Percentiles rank a stretch among this genome's conserved stretches.
Evolutionary conservation across 2,888 invertebrate species (phyloP).

Genomic region (Mamestra brassicae): DNA sequence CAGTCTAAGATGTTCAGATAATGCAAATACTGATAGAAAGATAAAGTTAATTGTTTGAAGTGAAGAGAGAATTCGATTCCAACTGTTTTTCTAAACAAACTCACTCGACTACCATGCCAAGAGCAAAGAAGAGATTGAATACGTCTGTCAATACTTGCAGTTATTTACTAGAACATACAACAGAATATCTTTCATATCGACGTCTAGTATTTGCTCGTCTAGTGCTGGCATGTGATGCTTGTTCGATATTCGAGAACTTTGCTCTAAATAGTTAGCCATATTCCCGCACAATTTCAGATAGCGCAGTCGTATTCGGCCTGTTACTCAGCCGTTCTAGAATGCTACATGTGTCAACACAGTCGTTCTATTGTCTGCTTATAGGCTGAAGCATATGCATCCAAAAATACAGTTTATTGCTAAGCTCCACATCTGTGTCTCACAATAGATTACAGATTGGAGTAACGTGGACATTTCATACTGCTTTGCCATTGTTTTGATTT

Average conservation of each 20-base stretch:
- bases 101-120: conserved; percentile 23
- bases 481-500: conserved; percentile 21
- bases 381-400: conserved; percentile 35
- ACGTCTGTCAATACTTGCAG: conserved; percentile 56
- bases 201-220: conserved; percentile 41
- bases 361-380: conserved; percentile 51
- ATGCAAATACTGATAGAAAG: conserved; percentile 11
- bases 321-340: conserved; percentile 44
- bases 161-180: conserved; percentile 43
- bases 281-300: conserved; percentile 23
- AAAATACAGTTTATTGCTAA: conserved; percentile 48
- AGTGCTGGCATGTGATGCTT: conserved; percentile 38
- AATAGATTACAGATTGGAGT: conserved; percentile 36
- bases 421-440: conserved; percentile 30
- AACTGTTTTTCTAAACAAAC: conserved; percentile 35
- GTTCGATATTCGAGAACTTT: conserved; percentile 49
- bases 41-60: conserved; percentile 21
- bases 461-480: conserved; percentile 18
- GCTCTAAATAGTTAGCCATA: conserved; percentile 41
- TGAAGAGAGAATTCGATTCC: conserved; percentile 8
- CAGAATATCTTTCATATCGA: conserved; percentile 45
- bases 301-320: conserved; percentile 21
- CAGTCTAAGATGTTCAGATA: not conserved
- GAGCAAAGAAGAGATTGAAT: conserved; percentile 39
- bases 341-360: conserved; percentile 48